phyloP scores from a whole-genome alignment of 2,797 vertebrate species.

The Iguana delicatissima region DNA sequence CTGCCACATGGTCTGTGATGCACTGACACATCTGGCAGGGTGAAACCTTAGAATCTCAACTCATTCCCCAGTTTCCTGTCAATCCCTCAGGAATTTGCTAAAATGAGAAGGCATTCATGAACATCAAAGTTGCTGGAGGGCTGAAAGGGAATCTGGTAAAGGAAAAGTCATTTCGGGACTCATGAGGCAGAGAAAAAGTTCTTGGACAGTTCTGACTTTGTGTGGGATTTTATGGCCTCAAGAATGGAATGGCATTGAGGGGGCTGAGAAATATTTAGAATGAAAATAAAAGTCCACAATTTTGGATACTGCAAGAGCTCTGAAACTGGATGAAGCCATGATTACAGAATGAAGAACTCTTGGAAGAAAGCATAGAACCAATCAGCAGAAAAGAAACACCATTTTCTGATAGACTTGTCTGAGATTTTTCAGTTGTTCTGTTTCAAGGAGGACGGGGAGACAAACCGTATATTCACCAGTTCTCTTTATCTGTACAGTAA shows the following conservation, averaged over 20 bases:
- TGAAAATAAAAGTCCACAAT: background rate
- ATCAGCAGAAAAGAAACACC: constrained; percentile 18
- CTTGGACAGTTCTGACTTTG: constrained; percentile 14
- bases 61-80: constrained; percentile 11
- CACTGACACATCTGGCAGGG: constrained; percentile 6
- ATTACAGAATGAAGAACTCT: background rate
- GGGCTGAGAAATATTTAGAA: constrained; percentile 25
- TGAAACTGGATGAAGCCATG: background rate
- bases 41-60: constrained; percentile 9
- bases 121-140: constrained; percentile 12
- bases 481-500: background rate
- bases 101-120: constrained; percentile 2
- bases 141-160: constrained; percentile 3
- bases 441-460: too few species aligned
- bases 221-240: background rate
- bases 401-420: background rate
- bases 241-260: constrained; percentile 23
- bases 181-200: constrained; percentile 1
- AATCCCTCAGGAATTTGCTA: constrained; percentile 20
- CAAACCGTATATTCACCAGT: background rate
- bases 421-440: too few species aligned
- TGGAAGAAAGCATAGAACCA: constrained; percentile 43
- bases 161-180: constrained; percentile 15
- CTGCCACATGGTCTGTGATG: background rate
- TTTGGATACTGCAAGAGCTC: constrained; percentile 26